phyloP scores from a whole-genome alignment of 2,797 vertebrate species.

The Numenius phaeopus region DNA sequence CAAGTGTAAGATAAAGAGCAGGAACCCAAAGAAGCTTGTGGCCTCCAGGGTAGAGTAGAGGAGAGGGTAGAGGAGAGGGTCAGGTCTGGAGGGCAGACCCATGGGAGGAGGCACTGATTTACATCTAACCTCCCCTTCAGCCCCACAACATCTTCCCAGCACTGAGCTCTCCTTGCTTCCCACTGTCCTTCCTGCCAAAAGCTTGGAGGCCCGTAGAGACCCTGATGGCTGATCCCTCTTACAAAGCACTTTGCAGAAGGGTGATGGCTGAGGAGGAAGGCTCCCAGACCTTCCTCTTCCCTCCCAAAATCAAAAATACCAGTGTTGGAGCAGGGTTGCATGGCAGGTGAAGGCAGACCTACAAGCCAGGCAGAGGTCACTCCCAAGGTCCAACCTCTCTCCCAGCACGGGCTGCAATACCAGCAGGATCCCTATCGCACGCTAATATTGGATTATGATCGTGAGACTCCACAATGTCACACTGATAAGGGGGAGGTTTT shows the following conservation, averaged over 20 bases:
- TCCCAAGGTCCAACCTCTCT: slow-evolving; percentile 10
- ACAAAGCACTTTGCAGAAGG: background rate
- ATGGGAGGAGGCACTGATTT: background rate
- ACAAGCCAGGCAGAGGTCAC: slow-evolving; percentile 4
- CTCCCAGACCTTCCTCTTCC: background rate
- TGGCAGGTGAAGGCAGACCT: background rate
- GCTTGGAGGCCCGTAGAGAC: background rate
- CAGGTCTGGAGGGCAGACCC: background rate
- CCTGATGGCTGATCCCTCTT: background rate
- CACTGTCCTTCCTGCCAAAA: background rate
- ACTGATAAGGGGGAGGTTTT: slow-evolving; percentile 42
- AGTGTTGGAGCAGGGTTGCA: background rate
- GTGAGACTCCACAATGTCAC: slow-evolving; percentile 64
- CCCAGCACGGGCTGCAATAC: background rate
- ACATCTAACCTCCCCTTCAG: background rate
- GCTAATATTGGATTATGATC: slow-evolving; percentile 70
- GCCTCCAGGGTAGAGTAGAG: background rate
- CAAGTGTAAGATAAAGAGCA: background rate
- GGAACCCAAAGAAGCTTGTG: background rate
- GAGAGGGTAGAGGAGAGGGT: background rate
- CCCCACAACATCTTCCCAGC: background rate
- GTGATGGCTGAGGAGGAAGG: background rate
- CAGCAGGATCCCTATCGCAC: background rate
- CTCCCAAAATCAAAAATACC: background rate
- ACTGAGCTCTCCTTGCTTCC: background rate